Percentiles rank a stretch among this genome's conserved stretches.
Conservation (phyloP, 2,888 invertebrate genomes). For the Synanthedon myopaeformis region DNA sequence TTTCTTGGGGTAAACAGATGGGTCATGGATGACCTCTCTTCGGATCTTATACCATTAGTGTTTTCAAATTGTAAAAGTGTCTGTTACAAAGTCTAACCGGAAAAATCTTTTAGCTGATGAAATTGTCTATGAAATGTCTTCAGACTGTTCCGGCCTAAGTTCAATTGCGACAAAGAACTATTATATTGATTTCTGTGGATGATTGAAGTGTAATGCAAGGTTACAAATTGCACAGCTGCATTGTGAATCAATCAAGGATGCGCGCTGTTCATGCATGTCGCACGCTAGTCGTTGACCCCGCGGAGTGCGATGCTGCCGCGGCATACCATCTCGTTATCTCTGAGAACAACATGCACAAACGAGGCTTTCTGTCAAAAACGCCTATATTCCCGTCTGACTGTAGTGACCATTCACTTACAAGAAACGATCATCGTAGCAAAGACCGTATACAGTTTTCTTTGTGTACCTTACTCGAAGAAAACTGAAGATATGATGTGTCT, state of each 20-base stretch:
- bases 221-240: conserved; percentile 12
- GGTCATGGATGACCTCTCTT: too few relatives aligned
- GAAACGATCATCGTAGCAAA: too few relatives aligned
- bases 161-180: neutral
- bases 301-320: neutral
- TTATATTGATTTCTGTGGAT: conserved; percentile 1
- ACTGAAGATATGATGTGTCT: too few relatives aligned
- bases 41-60: too few relatives aligned
- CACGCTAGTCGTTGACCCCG: conserved; percentile 17
- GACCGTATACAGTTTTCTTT: too few relatives aligned
- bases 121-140: neutral
- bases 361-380: too few relatives aligned
- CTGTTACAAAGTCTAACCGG: neutral
- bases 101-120: neutral
- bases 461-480: too few relatives aligned
- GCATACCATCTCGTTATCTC: neutral
- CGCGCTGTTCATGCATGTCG: conserved; percentile 3
- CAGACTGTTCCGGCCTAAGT: neutral
- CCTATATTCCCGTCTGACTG: too few relatives aligned
- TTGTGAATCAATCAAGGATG: conserved; percentile 7
- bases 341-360: too few relatives aligned
- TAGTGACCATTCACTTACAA: too few relatives aligned
- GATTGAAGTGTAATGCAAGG: conserved; percentile 15
- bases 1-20: too few relatives aligned
- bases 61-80: too few relatives aligned